These are phyloP conservation scores for Petrolisthes manimaculis DNA, from an alignment of 2,888 invertebrate species.

Conservation along the genomic window DNA sequence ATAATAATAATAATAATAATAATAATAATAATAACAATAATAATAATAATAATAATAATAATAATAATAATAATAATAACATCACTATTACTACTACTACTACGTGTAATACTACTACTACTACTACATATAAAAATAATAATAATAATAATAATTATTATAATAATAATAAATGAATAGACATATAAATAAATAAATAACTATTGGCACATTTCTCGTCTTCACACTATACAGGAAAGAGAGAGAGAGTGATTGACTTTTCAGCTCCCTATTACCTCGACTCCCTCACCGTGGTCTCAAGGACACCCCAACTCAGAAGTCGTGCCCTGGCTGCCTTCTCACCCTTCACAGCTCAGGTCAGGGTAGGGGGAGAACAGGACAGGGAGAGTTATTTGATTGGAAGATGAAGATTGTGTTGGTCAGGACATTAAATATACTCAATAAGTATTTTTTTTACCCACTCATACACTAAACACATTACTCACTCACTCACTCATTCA, in stretches of 20 bases:
- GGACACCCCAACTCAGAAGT: slow-evolving; percentile 23
- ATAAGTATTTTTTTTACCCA: too few species aligned
- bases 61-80: neutral
- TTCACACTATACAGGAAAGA: neutral
- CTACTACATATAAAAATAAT: neutral
- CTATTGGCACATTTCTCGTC: neutral
- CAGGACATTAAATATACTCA: neutral
- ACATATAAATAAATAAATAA: neutral
- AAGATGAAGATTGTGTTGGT: neutral
- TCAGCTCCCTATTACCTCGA: slow-evolving; percentile 40
- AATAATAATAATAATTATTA: neutral
- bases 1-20: neutral
- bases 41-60: too few species aligned
- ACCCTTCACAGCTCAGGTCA: slow-evolving; percentile 36
- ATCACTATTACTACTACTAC: neutral
- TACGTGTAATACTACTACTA: neutral
- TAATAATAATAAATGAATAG: neutral
- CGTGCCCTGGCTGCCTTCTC: slow-evolving; percentile 26
- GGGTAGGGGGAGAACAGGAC: neutral
- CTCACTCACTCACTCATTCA: too few species aligned
- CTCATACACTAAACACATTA: too few species aligned
- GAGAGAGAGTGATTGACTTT: slow-evolving; percentile 41
- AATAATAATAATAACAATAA: too few species aligned
- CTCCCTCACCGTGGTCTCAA: slow-evolving; percentile 22
- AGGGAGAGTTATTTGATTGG: neutral